phyloP scores from a whole-genome alignment of 2,797 vertebrate genomes.

The Remorina albescens region DNA sequence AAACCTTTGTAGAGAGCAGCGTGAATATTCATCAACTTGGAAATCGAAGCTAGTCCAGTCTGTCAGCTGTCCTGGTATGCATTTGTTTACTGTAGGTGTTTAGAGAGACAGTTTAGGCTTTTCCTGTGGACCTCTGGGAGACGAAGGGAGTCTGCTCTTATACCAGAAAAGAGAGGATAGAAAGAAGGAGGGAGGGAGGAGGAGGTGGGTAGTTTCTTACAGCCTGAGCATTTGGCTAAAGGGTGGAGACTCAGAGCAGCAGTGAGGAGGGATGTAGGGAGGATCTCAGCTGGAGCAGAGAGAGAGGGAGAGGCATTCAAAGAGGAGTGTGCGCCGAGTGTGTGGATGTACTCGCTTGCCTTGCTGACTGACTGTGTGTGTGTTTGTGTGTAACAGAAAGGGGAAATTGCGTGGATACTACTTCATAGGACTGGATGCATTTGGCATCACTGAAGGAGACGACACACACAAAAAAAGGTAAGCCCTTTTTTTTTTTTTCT shows the following conservation, averaged over 20 bases:
- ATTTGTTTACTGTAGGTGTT: slow-evolving; percentile 72
- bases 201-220: slow-evolving; percentile 79
- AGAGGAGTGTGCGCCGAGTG: slow-evolving; percentile 62
- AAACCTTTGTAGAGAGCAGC: not conserved
- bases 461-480: slow-evolving; percentile 53
- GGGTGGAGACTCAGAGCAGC: slow-evolving; percentile 89
- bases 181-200: slow-evolving; percentile 27
- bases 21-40: slow-evolving; percentile 21
- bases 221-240: slow-evolving; percentile 72
- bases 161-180: slow-evolving; percentile 48
- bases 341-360: slow-evolving; percentile 64
- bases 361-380: slow-evolving; percentile 50
- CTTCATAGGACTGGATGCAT: slow-evolving; percentile 69
- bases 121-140: slow-evolving; percentile 70
- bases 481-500: slow-evolving; percentile 1
- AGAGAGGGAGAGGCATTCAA: slow-evolving; percentile 46
- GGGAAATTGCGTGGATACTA: slow-evolving; percentile 67
- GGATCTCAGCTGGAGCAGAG: slow-evolving; percentile 75
- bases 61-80: slow-evolving; percentile 49
- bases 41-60: slow-evolving; percentile 25
- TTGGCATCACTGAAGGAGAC: slow-evolving; percentile 43
- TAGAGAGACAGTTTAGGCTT: slow-evolving; percentile 58
- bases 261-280: slow-evolving; percentile 78
- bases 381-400: slow-evolving; percentile 55
- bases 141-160: slow-evolving; percentile 55